Percentiles rank a stretch among this genome's conserved stretches.
Conservation (phyloP, 2,797 vertebrate species). For the Furcifer pardalis region DNA sequence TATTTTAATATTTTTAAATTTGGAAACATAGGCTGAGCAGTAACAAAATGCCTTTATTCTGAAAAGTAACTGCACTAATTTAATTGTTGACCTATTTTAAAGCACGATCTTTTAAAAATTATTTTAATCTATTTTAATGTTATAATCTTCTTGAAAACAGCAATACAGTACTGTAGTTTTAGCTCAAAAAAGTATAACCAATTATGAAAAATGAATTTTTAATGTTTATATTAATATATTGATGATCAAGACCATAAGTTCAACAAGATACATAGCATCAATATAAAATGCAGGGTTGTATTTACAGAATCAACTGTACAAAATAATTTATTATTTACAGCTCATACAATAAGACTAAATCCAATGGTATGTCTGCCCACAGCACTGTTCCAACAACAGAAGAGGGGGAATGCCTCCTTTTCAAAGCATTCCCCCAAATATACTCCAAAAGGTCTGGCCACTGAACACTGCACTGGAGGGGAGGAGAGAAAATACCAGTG, state of each 20-base stretch:
- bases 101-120: too few species aligned
- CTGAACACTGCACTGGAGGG: background rate
- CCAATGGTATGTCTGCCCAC: background rate
- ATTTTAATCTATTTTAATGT: too few species aligned
- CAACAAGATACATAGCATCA: constrained; percentile 22
- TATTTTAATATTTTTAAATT: background rate
- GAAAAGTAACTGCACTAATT: background rate
- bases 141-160: background rate
- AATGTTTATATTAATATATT: constrained; percentile 70
- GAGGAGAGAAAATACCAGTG: background rate
- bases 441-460: too few species aligned
- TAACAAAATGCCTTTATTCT: background rate
- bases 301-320: constrained; percentile 74
- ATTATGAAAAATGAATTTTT: constrained; percentile 67
- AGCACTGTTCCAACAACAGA: background rate
- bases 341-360: constrained; percentile 10
- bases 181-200: constrained; percentile 67
- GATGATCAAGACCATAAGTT: constrained; percentile 69
- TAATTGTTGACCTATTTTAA: background rate
- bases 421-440: too few species aligned
- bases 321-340: constrained; percentile 75
- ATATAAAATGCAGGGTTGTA: constrained; percentile 49
- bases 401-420: background rate
- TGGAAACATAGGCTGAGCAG: background rate
- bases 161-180: background rate